These are phyloP conservation scores for Volucella inanis DNA, from an alignment of 2,888 invertebrate species.

Conservation along the genomic window DNA sequence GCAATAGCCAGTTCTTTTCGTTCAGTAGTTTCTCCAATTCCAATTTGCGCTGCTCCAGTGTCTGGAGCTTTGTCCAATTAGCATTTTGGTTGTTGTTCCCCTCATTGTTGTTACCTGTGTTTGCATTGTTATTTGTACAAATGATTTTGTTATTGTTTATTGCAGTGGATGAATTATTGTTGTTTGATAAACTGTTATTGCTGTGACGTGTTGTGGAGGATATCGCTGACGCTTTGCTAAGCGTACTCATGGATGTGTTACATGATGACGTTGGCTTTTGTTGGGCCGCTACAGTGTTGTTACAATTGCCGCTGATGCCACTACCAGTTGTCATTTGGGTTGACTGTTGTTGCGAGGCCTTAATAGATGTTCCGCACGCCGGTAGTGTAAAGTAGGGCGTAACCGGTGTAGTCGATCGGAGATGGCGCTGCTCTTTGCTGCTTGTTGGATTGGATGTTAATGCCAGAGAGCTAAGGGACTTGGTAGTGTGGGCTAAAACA, in stretches of 20 bases:
- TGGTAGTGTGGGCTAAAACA: slow-evolving; percentile 37
- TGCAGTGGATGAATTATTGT: slow-evolving; percentile 37
- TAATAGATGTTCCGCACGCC: neutral
- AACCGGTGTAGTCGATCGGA: slow-evolving; percentile 46
- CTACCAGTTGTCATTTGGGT: slow-evolving; percentile 68
- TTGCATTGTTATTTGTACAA: slow-evolving; percentile 61
- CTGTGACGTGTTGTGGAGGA: slow-evolving; percentile 54
- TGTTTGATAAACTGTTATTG: slow-evolving; percentile 48
- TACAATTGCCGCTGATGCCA: slow-evolving; percentile 43
- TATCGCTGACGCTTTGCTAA: slow-evolving; percentile 47
- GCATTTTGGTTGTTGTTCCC: slow-evolving; percentile 37
- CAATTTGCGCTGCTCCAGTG: slow-evolving; percentile 80
- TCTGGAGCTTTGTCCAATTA: slow-evolving; percentile 76
- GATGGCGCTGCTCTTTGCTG: slow-evolving; percentile 10
- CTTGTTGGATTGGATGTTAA: slow-evolving; percentile 28
- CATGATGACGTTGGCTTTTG: slow-evolving; percentile 46
- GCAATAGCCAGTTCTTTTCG: slow-evolving; percentile 82
- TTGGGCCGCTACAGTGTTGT: slow-evolving; percentile 13
- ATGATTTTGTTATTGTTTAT: slow-evolving; percentile 40
- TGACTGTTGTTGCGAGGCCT: neutral
- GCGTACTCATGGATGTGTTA: slow-evolving; percentile 43
- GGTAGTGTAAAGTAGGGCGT: slow-evolving; percentile 12
- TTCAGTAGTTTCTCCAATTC: slow-evolving; percentile 81
- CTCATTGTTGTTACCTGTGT: slow-evolving; percentile 74
- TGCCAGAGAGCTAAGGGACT: slow-evolving; percentile 26